Base-by-base conservation (phyloP, 2,888 invertebrate genomes). In the Laothoe populi region DNA sequence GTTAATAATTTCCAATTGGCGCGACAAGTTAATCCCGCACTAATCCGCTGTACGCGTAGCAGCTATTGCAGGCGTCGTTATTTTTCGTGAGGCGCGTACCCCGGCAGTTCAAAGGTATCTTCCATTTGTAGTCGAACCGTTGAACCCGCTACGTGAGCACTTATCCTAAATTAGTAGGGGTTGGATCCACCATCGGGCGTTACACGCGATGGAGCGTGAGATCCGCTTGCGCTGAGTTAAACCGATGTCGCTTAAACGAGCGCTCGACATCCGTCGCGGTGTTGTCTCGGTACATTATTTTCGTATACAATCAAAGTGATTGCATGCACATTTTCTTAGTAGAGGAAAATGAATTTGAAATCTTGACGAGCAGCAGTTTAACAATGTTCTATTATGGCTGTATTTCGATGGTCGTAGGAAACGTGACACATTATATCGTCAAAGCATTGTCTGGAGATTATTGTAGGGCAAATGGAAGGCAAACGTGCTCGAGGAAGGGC, bases 81-180 rank as follows among this genome's bases (percentile, higher is more conserved):
- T 77, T 81, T 79, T 77, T 78, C 78, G 75, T 69, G 65, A 67
- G 69, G 70, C 71, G 70, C 71, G 77, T 76, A 76, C 71, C 73
- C 66, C 65, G 72, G 70, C 64, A 74, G 77, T 82, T 81, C 77
- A 83, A 82, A 82, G 81, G 79, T 78, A 81, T 81, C 80, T 75
- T 75, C 74, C 73, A 81, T 75, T 79, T 66, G 71, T 68, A 77
- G 75, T 75, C 74, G 77, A 81, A 79, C 78, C 79, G 81, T 75
- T 82, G 82, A 81, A 76, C 76, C 70, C 67, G 77, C 75, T 82
- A 86, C 87, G 85, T 86, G 85, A 86, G 83, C 85, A 86, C 86
- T 88, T 87, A 87, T 84, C 85, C 82, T 81, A 84, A 88, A 89
- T 88, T 88, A 87, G 86, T 84, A 81, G 78, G 77, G 78, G 77